These are phyloP conservation scores for Chrysotoxum bicinctum DNA, from an alignment of 2,888 invertebrate species.

Conservation along the genomic window DNA sequence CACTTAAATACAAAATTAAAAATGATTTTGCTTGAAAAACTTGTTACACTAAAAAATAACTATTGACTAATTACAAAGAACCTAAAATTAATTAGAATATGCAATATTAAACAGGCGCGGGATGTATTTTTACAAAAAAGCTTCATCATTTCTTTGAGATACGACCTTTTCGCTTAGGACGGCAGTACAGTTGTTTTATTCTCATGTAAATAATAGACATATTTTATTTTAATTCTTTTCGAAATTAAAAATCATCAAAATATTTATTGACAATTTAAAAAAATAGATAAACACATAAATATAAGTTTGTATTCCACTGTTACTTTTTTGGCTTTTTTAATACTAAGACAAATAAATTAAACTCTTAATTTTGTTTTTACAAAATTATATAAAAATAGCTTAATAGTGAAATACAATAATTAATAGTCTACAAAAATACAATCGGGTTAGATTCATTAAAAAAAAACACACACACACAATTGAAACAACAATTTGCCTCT, in stretches of 20 bases:
- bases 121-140: too few species aligned
- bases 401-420: slow-evolving; percentile 44
- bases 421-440: slow-evolving; percentile 38
- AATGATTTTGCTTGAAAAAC: too few species aligned
- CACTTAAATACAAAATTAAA: too few species aligned
- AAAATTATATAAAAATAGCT: slow-evolving; percentile 42
- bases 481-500: slow-evolving; percentile 14
- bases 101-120: too few species aligned
- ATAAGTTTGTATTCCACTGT: slow-evolving; percentile 35
- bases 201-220: background rate
- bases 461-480: slow-evolving; percentile 33
- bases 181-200: background rate
- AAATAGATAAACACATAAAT: slow-evolving; percentile 29
- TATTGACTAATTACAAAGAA: too few species aligned
- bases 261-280: slow-evolving; percentile 29
- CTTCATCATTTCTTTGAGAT: too few species aligned
- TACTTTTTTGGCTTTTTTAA: slow-evolving; percentile 54
- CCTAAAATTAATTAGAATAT: too few species aligned
- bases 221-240: slow-evolving; percentile 11
- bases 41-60: too few species aligned
- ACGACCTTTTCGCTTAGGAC: too few species aligned
- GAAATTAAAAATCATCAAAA: slow-evolving; percentile 33
- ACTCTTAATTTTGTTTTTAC: slow-evolving; percentile 18
- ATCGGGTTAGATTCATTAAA: slow-evolving; percentile 26
- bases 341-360: slow-evolving; percentile 62